A percentile compares a stretch with the other conserved stretches of the same genome.
Conservation (phyloP, 2,113 vertebrate species). For the Murina feae region DNA sequence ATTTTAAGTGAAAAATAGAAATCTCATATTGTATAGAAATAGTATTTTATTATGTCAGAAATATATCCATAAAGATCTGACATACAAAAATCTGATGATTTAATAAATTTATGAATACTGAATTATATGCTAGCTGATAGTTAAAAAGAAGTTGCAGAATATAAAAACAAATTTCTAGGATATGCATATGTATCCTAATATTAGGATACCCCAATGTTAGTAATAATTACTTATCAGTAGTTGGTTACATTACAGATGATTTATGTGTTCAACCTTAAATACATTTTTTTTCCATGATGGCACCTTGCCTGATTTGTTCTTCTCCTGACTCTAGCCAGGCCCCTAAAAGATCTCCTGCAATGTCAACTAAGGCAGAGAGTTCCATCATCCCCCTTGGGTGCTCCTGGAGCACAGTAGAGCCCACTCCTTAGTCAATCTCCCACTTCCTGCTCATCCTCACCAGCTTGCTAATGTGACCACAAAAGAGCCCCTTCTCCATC, state of each 20-base stretch:
- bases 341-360: neutral
- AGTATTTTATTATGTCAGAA: neutral
- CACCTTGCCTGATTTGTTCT: neutral
- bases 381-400: neutral
- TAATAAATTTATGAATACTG: neutral
- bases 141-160: neutral
- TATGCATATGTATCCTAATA: neutral
- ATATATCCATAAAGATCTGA: neutral
- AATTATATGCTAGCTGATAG: neutral
- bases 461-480: neutral
- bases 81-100: neutral
- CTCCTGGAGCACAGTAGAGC: neutral
- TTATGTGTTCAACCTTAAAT: neutral
- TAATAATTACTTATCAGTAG: neutral
- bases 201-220: neutral
- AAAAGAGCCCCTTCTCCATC: neutral
- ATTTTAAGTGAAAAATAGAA: neutral
- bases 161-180: neutral
- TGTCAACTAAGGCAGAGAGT: neutral
- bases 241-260: neutral
- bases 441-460: neutral
- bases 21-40: neutral
- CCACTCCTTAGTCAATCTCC: rapidly evolving
- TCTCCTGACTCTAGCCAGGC: neutral
- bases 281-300: neutral